These are phyloP conservation scores for Drosophila bipectinata DNA, from an alignment of 1,140 invertebrate species.

Conservation along the genomic window DNA sequence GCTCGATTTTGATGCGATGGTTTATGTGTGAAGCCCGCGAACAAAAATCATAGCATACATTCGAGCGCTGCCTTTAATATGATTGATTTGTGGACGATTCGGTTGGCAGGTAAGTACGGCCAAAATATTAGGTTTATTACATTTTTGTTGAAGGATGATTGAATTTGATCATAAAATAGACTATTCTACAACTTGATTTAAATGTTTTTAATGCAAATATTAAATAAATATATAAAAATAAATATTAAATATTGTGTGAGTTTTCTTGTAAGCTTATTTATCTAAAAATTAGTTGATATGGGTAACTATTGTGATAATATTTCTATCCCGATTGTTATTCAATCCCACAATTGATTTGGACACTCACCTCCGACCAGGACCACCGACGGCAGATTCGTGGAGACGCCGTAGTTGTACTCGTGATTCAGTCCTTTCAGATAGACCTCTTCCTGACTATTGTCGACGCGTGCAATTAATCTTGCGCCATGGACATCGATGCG, in stretches of 20 bases:
- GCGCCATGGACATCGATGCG: slow-evolving; percentile 92
- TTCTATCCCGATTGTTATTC: not conserved
- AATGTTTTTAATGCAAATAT: too few relatives aligned
- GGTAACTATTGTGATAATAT: not conserved
- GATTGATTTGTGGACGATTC: slow-evolving; percentile 16
- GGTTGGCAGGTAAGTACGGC: not conserved
- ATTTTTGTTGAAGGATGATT: not conserved
- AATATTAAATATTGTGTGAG: too few relatives aligned
- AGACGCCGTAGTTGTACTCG: slow-evolving; percentile 92
- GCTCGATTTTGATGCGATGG: slow-evolving; percentile 19
- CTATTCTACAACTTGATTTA: too few relatives aligned
- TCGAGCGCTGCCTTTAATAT: slow-evolving; percentile 63
- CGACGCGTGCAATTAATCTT: slow-evolving; percentile 92
- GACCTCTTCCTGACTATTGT: slow-evolving; percentile 91
- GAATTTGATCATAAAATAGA: too few relatives aligned
- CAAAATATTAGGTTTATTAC: not conserved
- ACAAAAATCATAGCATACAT: slow-evolving; percentile 54
- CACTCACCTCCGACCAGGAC: slow-evolving; percentile 93
- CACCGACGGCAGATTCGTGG: slow-evolving; percentile 92
- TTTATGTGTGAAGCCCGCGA: slow-evolving; percentile 39
- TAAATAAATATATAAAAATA: too few relatives aligned
- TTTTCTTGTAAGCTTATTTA: too few relatives aligned
- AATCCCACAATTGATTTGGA: slow-evolving; percentile 67
- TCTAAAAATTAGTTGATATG: too few relatives aligned
- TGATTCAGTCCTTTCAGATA: slow-evolving; percentile 91